phyloP scores from a whole-genome alignment of 2,113 vertebrate genomes.

The Antidorcas marsupialis region DNA sequence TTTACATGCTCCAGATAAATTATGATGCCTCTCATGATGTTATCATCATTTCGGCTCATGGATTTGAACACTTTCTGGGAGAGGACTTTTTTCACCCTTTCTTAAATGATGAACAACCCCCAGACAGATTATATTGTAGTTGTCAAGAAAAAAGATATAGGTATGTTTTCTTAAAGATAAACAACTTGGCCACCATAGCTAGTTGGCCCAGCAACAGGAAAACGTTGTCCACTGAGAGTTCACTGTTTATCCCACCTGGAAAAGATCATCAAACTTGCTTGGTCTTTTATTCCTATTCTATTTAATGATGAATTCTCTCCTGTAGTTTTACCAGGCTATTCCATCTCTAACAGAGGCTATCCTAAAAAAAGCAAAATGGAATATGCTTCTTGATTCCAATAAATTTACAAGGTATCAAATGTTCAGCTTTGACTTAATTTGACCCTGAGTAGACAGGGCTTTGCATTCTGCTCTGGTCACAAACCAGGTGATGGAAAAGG shows the following conservation, averaged over 20 bases:
- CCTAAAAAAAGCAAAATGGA: neutral
- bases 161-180: slow-evolving; percentile 73
- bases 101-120: slow-evolving; percentile 74
- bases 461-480: neutral
- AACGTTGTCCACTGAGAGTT: slow-evolving; percentile 26
- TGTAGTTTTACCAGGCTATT: neutral
- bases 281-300: slow-evolving; percentile 10
- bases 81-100: slow-evolving; percentile 66
- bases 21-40: slow-evolving; percentile 66
- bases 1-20: slow-evolving; percentile 72
- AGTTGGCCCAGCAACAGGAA: slow-evolving; percentile 55
- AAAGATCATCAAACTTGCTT: slow-evolving; percentile 28
- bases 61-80: slow-evolving; percentile 64
- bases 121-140: slow-evolving; percentile 74
- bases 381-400: neutral
- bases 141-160: slow-evolving; percentile 75
- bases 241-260: slow-evolving; percentile 53
- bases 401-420: neutral
- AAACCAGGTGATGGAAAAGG: neutral
- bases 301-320: neutral
- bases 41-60: slow-evolving; percentile 70
- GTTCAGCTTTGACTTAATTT: neutral
- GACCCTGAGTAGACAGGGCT: neutral
- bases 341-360: neutral
- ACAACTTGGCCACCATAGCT: slow-evolving; percentile 42